Percentiles rank a stretch among this genome's conserved stretches.
These are phyloP conservation scores for Hymenopus coronatus DNA, from an alignment of 2,888 invertebrate species.

Conservation along the genomic window DNA sequence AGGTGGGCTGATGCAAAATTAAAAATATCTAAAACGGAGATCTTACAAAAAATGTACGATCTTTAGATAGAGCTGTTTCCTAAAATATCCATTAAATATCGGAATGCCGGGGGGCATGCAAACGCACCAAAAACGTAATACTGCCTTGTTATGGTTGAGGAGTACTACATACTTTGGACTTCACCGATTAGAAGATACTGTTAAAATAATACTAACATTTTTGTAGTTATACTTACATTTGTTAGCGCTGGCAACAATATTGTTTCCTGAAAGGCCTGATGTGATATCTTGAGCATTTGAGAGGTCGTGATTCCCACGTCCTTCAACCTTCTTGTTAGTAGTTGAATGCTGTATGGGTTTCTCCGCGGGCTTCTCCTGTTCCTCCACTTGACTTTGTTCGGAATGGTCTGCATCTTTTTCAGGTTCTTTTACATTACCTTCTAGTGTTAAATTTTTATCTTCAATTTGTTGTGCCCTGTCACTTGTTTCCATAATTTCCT, in stretches of 20 bases:
- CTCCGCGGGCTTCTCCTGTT: not conserved
- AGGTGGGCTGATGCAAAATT: too few species aligned
- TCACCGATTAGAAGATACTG: too few species aligned
- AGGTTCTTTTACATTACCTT: not conserved
- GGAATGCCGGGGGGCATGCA: too few species aligned
- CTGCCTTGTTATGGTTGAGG: too few species aligned
- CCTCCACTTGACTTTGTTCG: not conserved
- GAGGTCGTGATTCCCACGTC: conserved; percentile 22
- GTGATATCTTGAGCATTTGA: conserved; percentile 48
- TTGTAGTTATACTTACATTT: conserved; percentile 14
- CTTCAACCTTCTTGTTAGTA: not conserved
- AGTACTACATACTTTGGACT: too few species aligned
- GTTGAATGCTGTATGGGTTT: not conserved
- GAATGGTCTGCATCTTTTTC: not conserved
- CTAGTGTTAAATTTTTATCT: not conserved
- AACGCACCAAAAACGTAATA: too few species aligned
- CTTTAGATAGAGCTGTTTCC: too few species aligned
- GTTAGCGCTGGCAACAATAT: conserved; percentile 52
- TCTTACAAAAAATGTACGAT: too few species aligned
- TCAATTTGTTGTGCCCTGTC: not conserved
- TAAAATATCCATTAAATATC: too few species aligned
- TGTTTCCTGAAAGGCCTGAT: conserved; percentile 60
- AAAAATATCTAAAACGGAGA: too few species aligned
- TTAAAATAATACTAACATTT: not conserved
- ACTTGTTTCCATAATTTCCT: not conserved